phyloP scores from a whole-genome alignment of 1,140 invertebrate genomes.

The Euwallacea fornicatus region DNA sequence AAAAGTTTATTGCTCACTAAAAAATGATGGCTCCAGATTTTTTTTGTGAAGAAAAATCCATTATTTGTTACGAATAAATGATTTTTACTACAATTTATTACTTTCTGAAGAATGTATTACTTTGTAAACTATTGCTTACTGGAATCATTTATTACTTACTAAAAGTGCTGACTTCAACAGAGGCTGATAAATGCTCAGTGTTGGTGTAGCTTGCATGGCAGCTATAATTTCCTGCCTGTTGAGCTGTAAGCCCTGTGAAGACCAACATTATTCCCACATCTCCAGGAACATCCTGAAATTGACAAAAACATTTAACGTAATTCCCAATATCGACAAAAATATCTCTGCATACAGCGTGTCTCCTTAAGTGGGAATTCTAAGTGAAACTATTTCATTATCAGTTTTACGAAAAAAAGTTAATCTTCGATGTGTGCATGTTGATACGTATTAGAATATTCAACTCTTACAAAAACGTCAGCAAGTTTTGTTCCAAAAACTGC shows the following conservation, averaged over 20 bases:
- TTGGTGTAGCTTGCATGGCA: slow-evolving; percentile 78
- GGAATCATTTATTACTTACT: slow-evolving; percentile 58
- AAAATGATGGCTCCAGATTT: no score
- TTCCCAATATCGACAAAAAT: no score
- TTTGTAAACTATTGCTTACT: not conserved
- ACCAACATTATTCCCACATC: slow-evolving; percentile 68
- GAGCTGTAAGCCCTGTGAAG: slow-evolving; percentile 72
- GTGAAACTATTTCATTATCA: no score
- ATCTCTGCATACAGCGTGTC: no score
- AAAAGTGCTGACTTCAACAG: slow-evolving; percentile 72
- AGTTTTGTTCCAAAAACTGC: no score
- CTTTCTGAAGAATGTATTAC: slow-evolving; percentile 6
- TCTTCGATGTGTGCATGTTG: no score
- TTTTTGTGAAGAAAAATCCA: not conserved
- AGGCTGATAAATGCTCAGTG: slow-evolving; percentile 63
- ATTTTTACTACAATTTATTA: not conserved
- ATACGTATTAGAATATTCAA: no score
- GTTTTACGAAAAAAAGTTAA: no score
- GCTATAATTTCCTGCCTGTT: slow-evolving; percentile 79
- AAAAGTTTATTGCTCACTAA: not conserved
- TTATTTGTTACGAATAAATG: no score
- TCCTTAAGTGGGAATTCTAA: no score
- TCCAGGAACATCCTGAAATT: slow-evolving; percentile 37
- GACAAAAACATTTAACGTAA: no score
- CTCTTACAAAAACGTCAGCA: no score